Evolutionary conservation across 2,113 vertebrate genomes (phyloP).

Genomic region (Nicator chloris): DNA sequence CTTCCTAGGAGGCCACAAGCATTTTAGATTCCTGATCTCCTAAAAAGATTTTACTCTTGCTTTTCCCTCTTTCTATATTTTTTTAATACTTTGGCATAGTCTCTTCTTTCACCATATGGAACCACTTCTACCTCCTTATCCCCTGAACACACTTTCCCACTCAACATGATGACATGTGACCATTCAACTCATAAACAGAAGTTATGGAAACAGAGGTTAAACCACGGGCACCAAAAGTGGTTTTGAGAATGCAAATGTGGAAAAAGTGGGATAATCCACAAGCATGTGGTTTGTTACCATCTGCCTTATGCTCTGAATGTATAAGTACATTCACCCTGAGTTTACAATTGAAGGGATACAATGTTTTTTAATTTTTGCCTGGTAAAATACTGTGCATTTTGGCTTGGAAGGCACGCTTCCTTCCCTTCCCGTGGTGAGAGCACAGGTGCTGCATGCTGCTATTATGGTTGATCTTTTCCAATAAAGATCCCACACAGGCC

Average conservation of each 20-base stretch:
- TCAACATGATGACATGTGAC: conserved; percentile 71
- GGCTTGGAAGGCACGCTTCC: not conserved
- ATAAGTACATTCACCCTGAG: conserved; percentile 29
- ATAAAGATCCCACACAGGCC: not conserved
- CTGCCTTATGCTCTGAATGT: conserved; percentile 33
- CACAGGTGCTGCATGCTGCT: conserved; percentile 8
- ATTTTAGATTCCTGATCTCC: not conserved
- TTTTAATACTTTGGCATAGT: conserved; percentile 33
- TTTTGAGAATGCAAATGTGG: conserved; percentile 69
- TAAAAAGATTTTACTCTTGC: not conserved
- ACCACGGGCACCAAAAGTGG: conserved; percentile 71
- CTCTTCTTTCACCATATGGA: conserved; percentile 35
- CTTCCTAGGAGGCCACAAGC: not conserved
- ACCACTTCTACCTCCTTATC: conserved; percentile 59
- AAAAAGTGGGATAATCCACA: conserved; percentile 76
- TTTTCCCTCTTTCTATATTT: conserved; percentile 2
- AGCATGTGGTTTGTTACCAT: conserved; percentile 72
- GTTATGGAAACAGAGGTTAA: conserved; percentile 77
- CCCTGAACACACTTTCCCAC: conserved; percentile 65
- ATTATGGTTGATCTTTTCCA: conserved; percentile 5
- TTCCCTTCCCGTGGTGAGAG: not conserved
- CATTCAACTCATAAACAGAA: conserved; percentile 71
- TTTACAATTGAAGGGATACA: conserved; percentile 35
- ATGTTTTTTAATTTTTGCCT: conserved; percentile 31
- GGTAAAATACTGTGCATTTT: conserved; percentile 10